Evolutionary conservation across 2,797 vertebrate genomes (phyloP).

Genomic region (Buphagus erythrorhynchus): DNA sequence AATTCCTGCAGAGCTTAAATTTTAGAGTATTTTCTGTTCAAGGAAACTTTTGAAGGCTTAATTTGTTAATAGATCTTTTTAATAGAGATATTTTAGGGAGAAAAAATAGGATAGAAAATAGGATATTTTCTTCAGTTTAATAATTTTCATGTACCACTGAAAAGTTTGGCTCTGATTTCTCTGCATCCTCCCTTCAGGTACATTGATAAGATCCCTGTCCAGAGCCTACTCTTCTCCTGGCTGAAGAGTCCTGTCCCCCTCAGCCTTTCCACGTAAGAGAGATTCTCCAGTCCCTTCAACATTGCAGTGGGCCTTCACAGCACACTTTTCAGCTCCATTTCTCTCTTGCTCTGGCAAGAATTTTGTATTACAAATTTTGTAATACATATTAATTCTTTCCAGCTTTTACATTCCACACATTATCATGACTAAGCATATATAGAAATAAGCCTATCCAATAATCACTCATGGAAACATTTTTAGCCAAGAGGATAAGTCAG

Average conservation of each 20-base stretch:
- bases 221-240: not conserved
- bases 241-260: not conserved
- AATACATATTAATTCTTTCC: too few relatives aligned
- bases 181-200: not conserved
- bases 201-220: not conserved
- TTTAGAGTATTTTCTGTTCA: not conserved
- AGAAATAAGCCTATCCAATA: too few relatives aligned
- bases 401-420: too few relatives aligned
- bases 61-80: not conserved
- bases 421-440: too few relatives aligned
- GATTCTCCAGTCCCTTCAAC: not conserved
- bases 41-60: not conserved
- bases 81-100: not conserved
- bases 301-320: not conserved
- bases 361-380: too few relatives aligned
- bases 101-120: too few relatives aligned
- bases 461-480: too few relatives aligned
- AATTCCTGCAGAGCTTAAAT: not conserved
- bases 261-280: not conserved
- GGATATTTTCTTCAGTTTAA: not conserved
- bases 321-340: not conserved
- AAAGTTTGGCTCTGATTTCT: not conserved
- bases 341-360: not conserved
- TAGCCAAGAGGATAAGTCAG: too few relatives aligned
- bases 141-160: not conserved